Evolutionary conservation across 2,113 vertebrate species (phyloP), one percentile per base, ranked within the genome.

Genomic region (Pao palembangensis): DNA sequence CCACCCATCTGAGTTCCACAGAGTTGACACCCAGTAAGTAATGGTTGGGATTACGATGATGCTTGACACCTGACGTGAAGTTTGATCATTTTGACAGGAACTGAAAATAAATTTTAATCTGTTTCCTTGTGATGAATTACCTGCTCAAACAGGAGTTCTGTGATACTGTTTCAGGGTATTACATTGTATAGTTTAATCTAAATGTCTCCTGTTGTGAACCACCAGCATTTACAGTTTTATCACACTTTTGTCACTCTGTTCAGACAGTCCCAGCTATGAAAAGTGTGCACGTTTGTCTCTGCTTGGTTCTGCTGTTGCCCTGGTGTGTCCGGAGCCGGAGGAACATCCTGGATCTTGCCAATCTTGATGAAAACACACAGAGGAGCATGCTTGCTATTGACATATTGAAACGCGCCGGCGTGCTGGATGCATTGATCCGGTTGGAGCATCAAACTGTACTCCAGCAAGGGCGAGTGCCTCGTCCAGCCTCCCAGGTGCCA

Each of bases 281-380:
- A 34, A 57, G 72, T 31, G 73, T 77, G 68, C 21, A 60, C 56
- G 54, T 78, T 47, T 81, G 86, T 63, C 16, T 85, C 50, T 85
- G 88, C 48, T 67, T 93, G 72, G 69, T 79, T 77, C 73, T 89
- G 73, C 85, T 93, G 65, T 23, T 92, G 76, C 60, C 90, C 21
- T 77, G 82, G 0, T 67, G 64, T 2, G 17, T 25, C 7, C 71
- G 80, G 58, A 79, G 85, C 69, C 88, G 80, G 61, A 67, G 65
- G 68, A 59, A 61, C 58, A 11, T 42, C 13, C 51, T 64, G 0
- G 21, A 51, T 67, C 71, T 73, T 18, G 31, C 65, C 54, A 69
- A 53, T 21, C 72, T 61, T 1, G 61, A 72, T 14, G 80, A 81
- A 23, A 83, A 82, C 58, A 71, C 69, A 6, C 71, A 76, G 23